phyloP scores from a whole-genome alignment of 1,140 invertebrate species.

The Eriocheir sinensis region DNA sequence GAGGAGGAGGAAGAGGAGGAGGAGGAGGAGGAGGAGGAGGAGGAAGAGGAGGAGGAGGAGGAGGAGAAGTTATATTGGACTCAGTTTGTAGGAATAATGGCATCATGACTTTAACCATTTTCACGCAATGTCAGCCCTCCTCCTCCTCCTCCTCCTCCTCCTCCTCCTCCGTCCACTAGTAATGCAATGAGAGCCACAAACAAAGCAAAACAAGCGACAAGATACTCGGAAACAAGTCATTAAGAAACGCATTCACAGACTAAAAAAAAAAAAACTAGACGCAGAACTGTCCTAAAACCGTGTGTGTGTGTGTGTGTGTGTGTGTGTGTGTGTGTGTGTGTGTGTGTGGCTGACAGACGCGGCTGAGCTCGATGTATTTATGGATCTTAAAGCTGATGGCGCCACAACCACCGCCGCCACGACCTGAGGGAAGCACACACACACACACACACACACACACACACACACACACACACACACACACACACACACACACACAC shows the following conservation, averaged over 20 bases:
- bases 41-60: too few relatives aligned
- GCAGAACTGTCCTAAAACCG: background rate
- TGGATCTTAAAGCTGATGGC: conserved; percentile 12
- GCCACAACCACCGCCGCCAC: background rate
- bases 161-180: too few relatives aligned
- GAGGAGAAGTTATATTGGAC: too few relatives aligned
- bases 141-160: too few relatives aligned
- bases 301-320: conserved; percentile 45
- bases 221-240: too few relatives aligned
- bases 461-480: conserved; percentile 38
- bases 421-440: background rate
- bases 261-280: background rate
- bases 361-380: background rate
- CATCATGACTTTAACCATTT: too few relatives aligned
- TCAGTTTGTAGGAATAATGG: too few relatives aligned
- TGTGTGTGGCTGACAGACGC: background rate
- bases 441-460: background rate
- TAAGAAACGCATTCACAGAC: background rate
- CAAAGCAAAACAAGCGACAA: background rate
- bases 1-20: too few relatives aligned
- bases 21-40: too few relatives aligned
- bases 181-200: background rate
- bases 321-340: conserved; percentile 33
- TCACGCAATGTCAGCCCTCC: too few relatives aligned
- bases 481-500: conserved; percentile 23